These are phyloP conservation scores for Palythoa grandiflora DNA, from an alignment of 92 coral and sea anemone genomes.

Conservation along the genomic window DNA sequence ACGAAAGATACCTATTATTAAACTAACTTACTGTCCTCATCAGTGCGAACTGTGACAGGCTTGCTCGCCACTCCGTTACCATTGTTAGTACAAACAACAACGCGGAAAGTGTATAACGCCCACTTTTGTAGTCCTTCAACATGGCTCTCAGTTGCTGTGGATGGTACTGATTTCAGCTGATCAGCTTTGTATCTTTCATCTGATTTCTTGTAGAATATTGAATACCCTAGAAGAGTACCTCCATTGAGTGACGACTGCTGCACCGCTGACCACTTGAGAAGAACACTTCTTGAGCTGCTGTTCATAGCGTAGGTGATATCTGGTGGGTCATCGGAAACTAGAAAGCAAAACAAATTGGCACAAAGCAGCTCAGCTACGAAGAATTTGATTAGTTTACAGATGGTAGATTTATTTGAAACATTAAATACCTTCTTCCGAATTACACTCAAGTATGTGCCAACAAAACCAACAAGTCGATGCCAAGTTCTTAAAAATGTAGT, in stretches of 20 bases:
- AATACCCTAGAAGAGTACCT: slow-evolving; percentile 33
- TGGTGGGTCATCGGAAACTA: slow-evolving; percentile 59
- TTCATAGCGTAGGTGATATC: slow-evolving; percentile 21
- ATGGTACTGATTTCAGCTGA: slow-evolving; percentile 30
- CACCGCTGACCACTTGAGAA: slow-evolving; percentile 51
- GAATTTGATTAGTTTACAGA: background rate
- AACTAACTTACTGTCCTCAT: slow-evolving; percentile 72
- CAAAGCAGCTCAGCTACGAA: background rate
- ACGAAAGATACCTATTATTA: too few relatives aligned
- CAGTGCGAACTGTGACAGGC: slow-evolving; percentile 62
- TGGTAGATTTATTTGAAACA: background rate
- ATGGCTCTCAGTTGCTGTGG: slow-evolving; percentile 19
- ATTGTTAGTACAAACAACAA: slow-evolving; percentile 60
- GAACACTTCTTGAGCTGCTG: slow-evolving; percentile 54
- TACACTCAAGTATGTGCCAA: too few relatives aligned
- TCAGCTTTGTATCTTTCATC: slow-evolving; percentile 16
- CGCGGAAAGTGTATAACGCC: slow-evolving; percentile 65
- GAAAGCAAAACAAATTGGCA: background rate
- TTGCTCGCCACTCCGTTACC: slow-evolving; percentile 79
- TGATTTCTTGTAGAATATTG: slow-evolving; percentile 52
- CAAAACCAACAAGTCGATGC: too few relatives aligned
- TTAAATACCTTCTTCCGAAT: too few relatives aligned
- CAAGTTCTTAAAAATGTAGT: too few relatives aligned
- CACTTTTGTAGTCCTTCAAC: slow-evolving; percentile 54
- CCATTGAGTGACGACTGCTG: slow-evolving; percentile 50